Evolutionary conservation across 2,888 invertebrate genomes (phyloP).

Genomic region (Coronaproctus castanopsis): DNA sequence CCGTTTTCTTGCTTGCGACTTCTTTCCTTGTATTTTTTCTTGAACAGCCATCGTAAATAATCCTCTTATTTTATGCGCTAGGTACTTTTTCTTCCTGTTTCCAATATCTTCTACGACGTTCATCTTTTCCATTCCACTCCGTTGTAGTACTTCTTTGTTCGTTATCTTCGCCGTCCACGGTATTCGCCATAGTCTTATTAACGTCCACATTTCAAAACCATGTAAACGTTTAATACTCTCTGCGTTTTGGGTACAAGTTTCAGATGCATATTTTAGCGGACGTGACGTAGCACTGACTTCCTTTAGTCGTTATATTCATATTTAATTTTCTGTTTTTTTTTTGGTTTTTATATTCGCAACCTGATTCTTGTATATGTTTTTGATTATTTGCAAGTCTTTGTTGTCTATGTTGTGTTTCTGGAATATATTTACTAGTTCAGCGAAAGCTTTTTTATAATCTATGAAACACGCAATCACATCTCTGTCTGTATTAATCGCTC

Average conservation of each 20-base stretch:
- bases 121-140: not conserved
- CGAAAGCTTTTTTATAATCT: no score
- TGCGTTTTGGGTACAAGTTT: not conserved
- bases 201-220: not conserved
- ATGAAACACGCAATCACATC: no score
- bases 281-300: not conserved
- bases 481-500: no score
- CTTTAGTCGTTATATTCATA: not conserved
- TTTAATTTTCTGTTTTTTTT: not conserved
- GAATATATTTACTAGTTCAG: no score
- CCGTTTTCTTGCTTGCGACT: not conserved
- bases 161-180: not conserved
- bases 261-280: not conserved
- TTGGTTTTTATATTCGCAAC: no score
- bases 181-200: not conserved
- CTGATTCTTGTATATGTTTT: no score
- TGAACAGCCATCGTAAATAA: not conserved
- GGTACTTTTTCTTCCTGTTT: not conserved
- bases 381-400: no score
- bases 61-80: not conserved
- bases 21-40: not conserved
- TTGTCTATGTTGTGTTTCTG: no score
- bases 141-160: not conserved
- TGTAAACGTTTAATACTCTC: not conserved
- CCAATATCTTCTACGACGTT: not conserved